phyloP scores from a whole-genome alignment of 2,888 invertebrate genomes.

The Cheilosia soror region DNA sequence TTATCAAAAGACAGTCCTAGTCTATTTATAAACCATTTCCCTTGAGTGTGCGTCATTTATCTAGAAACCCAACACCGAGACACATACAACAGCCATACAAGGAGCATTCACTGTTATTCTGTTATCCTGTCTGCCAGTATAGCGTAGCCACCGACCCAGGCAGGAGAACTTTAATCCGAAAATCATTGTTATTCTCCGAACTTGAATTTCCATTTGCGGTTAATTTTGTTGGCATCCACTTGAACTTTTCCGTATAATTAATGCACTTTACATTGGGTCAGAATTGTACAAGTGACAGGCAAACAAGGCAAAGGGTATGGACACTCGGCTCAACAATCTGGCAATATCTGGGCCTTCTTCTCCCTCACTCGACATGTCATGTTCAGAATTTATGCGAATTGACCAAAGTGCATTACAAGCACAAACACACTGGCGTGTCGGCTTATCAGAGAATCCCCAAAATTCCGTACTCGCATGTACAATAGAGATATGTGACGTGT shows the following conservation, averaged over 20 bases:
- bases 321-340: neutral
- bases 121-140: neutral
- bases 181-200: conserved; percentile 57
- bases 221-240: conserved; percentile 61
- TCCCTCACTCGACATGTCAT: conserved; percentile 62
- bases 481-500: neutral
- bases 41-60: conserved; percentile 35
- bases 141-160: neutral
- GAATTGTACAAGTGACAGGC: conserved; percentile 62
- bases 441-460: conserved; percentile 37
- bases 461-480: conserved; percentile 18
- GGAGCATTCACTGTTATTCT: neutral
- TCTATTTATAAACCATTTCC: conserved; percentile 37
- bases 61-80: neutral
- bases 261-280: conserved; percentile 72
- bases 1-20: neutral
- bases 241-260: conserved; percentile 73
- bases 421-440: conserved; percentile 25
- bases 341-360: conserved; percentile 7
- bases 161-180: conserved; percentile 51
- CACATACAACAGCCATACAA: neutral
- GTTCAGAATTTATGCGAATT: conserved; percentile 69
- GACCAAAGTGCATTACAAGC: conserved; percentile 66
- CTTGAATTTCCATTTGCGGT: conserved; percentile 67
- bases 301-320: conserved; percentile 29